Conservation (phyloP, 2,888 invertebrate genomes). For the Seira musarum region DNA sequence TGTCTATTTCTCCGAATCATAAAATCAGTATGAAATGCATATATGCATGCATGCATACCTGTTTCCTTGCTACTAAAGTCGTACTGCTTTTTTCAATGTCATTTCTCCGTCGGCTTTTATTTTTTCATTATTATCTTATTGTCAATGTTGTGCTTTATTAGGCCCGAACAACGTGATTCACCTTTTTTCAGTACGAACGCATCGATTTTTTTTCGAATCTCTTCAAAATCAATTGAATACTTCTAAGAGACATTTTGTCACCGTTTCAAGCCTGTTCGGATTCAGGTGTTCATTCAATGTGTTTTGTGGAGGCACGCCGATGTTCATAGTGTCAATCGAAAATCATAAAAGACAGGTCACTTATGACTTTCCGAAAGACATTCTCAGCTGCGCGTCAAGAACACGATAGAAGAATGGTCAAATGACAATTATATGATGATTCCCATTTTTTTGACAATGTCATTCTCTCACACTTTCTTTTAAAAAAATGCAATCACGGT, state of each 20-base stretch:
- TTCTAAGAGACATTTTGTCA: slow-evolving; percentile 18
- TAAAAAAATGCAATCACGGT: slow-evolving; percentile 43
- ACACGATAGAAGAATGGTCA: not conserved
- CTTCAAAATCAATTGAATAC: slow-evolving; percentile 28
- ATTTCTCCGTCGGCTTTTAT: slow-evolving; percentile 49
- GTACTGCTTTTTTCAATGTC: slow-evolving; percentile 34
- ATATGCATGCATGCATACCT: no score
- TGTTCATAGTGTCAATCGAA: slow-evolving; percentile 16
- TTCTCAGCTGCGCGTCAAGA: slow-evolving; percentile 14
- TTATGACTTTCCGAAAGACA: not conserved
- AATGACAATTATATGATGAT: slow-evolving; percentile 6
- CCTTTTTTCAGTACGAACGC: slow-evolving; percentile 22
- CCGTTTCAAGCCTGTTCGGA: no score
- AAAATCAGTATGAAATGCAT: no score
- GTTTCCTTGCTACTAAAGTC: no score
- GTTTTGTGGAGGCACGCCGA: slow-evolving; percentile 5
- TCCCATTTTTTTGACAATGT: slow-evolving; percentile 32
- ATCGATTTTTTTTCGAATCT: slow-evolving; percentile 10
- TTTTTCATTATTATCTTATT: slow-evolving; percentile 23
- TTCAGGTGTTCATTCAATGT: slow-evolving; percentile 38
- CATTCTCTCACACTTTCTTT: slow-evolving; percentile 31
- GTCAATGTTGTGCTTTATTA: slow-evolving; percentile 25
- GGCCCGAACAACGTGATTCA: not conserved
- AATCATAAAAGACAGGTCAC: slow-evolving; percentile 28
- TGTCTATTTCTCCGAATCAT: not conserved